Evolutionary conservation across 2,888 invertebrate genomes (phyloP).

Genomic region (Melanotus villosus): DNA sequence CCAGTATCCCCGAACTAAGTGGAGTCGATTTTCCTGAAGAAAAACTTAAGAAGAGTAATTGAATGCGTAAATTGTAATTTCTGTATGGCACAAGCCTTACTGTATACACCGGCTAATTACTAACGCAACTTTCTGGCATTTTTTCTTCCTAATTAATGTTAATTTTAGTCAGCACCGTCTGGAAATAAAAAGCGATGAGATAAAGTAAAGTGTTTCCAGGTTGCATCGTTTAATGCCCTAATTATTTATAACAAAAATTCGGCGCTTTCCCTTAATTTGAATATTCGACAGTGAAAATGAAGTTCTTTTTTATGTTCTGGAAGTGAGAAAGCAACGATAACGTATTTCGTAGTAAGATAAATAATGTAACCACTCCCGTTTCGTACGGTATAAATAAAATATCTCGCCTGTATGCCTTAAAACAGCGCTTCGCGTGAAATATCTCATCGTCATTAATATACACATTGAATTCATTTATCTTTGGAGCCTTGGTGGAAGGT

Average conservation of each 20-base stretch:
- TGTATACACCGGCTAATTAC: slow-evolving; percentile 23
- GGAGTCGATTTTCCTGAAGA: slow-evolving; percentile 8
- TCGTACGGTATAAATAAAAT: slow-evolving; percentile 15
- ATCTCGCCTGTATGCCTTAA: slow-evolving; percentile 13
- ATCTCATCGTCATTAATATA: slow-evolving; percentile 33
- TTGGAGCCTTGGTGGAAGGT: slow-evolving; percentile 15
- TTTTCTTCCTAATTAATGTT: slow-evolving; percentile 28
- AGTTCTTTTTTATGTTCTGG: neutral
- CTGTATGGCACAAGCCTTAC: slow-evolving; percentile 2
- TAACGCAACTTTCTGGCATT: slow-evolving; percentile 21
- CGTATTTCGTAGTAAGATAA: neutral
- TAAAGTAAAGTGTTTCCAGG: neutral
- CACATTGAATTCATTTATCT: slow-evolving; percentile 38
- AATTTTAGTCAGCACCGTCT: slow-evolving; percentile 24
- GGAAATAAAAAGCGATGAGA: slow-evolving; percentile 12
- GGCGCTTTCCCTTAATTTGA: no score
- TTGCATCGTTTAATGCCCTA: neutral
- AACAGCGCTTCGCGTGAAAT: slow-evolving; percentile 16
- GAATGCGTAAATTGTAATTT: slow-evolving; percentile 32
- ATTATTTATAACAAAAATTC: neutral
- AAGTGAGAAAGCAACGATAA: neutral
- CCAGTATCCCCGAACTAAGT: neutral
- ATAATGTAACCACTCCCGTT: neutral
- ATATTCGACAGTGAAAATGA: no score
- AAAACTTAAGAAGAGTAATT: slow-evolving; percentile 14